phyloP scores from a whole-genome alignment of 1,140 invertebrate genomes.

The Pantala flavescens region DNA sequence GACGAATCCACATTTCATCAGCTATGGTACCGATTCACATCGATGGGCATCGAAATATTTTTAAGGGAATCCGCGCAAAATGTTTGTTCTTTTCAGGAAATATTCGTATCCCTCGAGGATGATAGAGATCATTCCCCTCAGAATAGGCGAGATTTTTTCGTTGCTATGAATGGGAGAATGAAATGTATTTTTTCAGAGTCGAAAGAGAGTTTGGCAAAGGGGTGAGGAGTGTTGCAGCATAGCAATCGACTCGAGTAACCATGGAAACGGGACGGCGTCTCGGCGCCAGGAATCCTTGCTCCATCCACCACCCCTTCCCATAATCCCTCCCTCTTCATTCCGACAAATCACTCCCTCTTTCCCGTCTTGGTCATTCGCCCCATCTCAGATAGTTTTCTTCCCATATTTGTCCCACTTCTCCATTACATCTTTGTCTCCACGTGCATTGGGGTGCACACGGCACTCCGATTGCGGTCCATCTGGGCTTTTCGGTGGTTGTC shows the following conservation, averaged over 20 bases:
- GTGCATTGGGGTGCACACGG: too few species aligned
- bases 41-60: too few species aligned
- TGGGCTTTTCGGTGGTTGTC: too few species aligned
- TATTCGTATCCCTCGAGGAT: too few species aligned
- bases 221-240: not conserved
- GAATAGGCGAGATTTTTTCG: too few species aligned
- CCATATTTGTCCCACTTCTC: not conserved
- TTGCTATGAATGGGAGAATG: not conserved
- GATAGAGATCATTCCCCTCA: too few species aligned
- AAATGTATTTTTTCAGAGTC: not conserved
- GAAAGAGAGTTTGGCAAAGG: not conserved
- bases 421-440: not conserved
- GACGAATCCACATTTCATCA: too few species aligned
- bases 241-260: not conserved
- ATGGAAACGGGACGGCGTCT: not conserved
- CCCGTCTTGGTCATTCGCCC: not conserved
- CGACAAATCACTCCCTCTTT: not conserved
- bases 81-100: too few species aligned
- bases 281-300: not conserved
- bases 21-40: too few species aligned
- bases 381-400: not conserved
- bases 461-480: too few species aligned
- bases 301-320: not conserved
- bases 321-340: not conserved
- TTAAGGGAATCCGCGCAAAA: too few species aligned